Base-by-base conservation (phyloP, 2,113 vertebrate species). In the Scomber colias region DNA sequence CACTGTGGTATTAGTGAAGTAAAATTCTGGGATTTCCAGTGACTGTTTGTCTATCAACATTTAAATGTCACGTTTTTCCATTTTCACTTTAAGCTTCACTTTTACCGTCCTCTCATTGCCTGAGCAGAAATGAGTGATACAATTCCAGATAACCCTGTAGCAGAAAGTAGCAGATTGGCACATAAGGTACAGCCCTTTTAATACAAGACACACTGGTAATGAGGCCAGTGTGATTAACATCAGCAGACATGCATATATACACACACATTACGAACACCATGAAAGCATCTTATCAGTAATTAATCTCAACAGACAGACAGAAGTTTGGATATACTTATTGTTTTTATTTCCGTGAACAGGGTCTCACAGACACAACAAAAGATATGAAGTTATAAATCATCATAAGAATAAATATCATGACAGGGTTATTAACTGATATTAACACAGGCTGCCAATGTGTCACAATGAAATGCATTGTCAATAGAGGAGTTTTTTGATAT, bases 341-440 rank as follows among this genome's bases (percentile, higher is more conserved):
- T 27, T 49, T 77, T 72, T 44, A 81, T 84, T 84, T 54, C 13
- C 27, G 9, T 21, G 21, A 63, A 76, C 21, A 54, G 51, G 3
- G 11, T 78, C 78, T 71, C 45, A 70, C 56, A 82, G 50, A 84
- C 83, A 84, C 56, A 87, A 79, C 73, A 73, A 15, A 72, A 48
- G 3, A 30, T 35, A 53, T 15, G 4, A 10, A 49, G 63, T 27
- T 9, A 82, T 87, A 55, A 84, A 89, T 90, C 70, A 73, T 73
- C 3, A 53, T 56, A 4, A 66, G 9, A 70, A 50, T 45, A 53
- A 44, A 35, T 17, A 48, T 1, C 10, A 35, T 81, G 81, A 81
- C 78, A 87, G 65, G 54, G 19, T 49, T 59, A 77, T 75, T 82
- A 81, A 71, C 21, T 44, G 27, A 50, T 44, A 63, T 63, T 30